These are phyloP conservation scores for Cydia fagiglandana DNA, from an alignment of 1,140 invertebrate genomes.

Conservation along the genomic window DNA sequence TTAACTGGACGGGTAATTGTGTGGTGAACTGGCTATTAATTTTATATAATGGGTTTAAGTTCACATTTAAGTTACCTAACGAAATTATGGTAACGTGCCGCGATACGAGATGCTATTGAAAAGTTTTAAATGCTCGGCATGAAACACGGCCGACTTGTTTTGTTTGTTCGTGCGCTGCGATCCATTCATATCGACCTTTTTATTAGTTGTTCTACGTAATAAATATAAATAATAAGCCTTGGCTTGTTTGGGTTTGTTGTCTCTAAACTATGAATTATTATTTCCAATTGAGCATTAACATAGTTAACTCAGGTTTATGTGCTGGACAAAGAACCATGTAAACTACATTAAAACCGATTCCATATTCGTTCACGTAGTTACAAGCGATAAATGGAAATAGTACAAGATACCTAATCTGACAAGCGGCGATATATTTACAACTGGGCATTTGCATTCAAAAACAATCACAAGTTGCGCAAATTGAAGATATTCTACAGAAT, in stretches of 20 bases:
- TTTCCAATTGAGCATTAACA: slow-evolving; percentile 12
- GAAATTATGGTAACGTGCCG: slow-evolving; percentile 57
- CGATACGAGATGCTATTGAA: slow-evolving; percentile 53
- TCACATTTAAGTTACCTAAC: slow-evolving; percentile 63
- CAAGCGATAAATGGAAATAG: slow-evolving; percentile 61
- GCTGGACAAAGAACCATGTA: slow-evolving; percentile 35
- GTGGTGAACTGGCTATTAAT: slow-evolving; percentile 68
- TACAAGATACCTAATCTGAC: slow-evolving; percentile 63
- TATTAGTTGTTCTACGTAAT: slow-evolving; percentile 24
- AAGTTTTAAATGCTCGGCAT: slow-evolving; percentile 44
- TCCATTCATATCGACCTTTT: slow-evolving; percentile 30
- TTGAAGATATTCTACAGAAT: slow-evolving; percentile 61
- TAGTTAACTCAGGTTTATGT: slow-evolving; percentile 20
- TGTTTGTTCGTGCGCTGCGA: slow-evolving; percentile 35
- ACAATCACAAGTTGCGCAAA: slow-evolving; percentile 62
- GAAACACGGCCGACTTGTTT: slow-evolving; percentile 42
- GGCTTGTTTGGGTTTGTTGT: slow-evolving; percentile 10
- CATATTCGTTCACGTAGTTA: slow-evolving; percentile 53
- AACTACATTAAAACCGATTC: slow-evolving; percentile 52
- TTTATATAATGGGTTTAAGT: slow-evolving; percentile 64
- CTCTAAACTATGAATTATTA: slow-evolving; percentile 22
- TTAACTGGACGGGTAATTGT: slow-evolving; percentile 69
- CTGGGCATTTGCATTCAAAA: slow-evolving; percentile 65
- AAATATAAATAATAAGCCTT: slow-evolving; percentile 26
- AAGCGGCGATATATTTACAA: slow-evolving; percentile 63